Evolutionary conservation across 2,797 vertebrate species (phyloP).

Genomic region (Xerus rutilus): DNA sequence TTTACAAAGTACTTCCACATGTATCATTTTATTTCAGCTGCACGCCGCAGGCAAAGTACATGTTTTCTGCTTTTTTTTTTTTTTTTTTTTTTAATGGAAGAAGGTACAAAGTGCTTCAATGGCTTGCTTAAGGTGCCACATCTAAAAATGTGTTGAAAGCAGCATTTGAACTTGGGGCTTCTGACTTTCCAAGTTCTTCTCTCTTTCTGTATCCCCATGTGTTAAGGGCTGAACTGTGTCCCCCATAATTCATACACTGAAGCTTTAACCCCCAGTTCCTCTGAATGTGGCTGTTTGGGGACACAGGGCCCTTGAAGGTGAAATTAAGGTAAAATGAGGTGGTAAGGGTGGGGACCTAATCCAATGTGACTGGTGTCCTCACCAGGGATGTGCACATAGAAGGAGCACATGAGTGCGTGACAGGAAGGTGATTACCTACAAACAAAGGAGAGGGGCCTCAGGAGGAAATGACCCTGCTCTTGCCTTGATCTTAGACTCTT

Average conservation of each 20-base stretch:
- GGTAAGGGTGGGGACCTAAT: too few species aligned
- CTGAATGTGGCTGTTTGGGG: background rate
- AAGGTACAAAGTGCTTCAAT: background rate
- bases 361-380: background rate
- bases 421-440: accelerated
- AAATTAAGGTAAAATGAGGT: background rate
- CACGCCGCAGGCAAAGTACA: background rate
- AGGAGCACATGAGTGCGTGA: background rate
- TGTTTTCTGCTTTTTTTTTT: background rate
- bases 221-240: background rate
- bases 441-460: background rate
- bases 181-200: background rate
- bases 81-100: background rate
- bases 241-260: background rate
- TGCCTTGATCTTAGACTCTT: background rate
- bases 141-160: background rate
- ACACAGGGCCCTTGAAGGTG: background rate
- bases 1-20: background rate
- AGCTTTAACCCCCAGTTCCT: background rate
- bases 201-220: background rate
- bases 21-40: background rate
- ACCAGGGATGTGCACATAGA: background rate
- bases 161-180: background rate
- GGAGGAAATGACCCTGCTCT: background rate
- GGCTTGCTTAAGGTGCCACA: background rate